Evolutionary conservation across 1,140 invertebrate species (phyloP), one percentile per base, ranked within the genome.

Genomic region (Dermatophagoides farinae): DNA sequence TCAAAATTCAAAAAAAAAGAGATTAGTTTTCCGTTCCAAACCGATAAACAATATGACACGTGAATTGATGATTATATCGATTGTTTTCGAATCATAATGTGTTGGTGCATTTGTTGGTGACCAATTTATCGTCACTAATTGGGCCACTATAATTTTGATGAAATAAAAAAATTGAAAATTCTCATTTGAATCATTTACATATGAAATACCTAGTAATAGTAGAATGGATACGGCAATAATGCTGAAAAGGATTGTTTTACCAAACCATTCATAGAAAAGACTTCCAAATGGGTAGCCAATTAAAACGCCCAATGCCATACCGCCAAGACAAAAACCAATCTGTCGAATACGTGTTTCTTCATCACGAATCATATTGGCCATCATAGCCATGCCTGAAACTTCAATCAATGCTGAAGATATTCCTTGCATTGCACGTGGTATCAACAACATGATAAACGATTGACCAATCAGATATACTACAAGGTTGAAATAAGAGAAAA

Each of bases 351-450:
- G 74, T 38, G 78, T 69, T 58, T 74, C 76, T 62, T 78, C 79
- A 47, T 76, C 73, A 25, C 76, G 71, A 70, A 78, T 75, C 67
- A 76, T 65, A 57, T 73, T 72, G 1, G 77, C 77, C 5, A 78
- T 71, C 54, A 76, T 65, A 20, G 73, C 74, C 72, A 78, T 75
- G 71, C 84, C 83, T 61, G 82, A 79, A 2, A 87, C 80, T 16
- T 79, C 78, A 58, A 86, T 80, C 61, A 83, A 86, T 0, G 87
- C 81, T 10, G 87, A 90, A 12, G 85, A 85, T 47, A 88, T 72
- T 1, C 88, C 88, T 73, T 92, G 88, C 38, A 91, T 71, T 66
- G 84, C 84, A 63, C 88, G 73, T 0, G 86, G 88, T 12, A 88
- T 65, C 59, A 90, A 79, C 25, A 91, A 69, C 0, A 81, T 70